Percentiles rank a stretch among this genome's conserved stretches.
phyloP scores from a whole-genome alignment of 2,113 vertebrate genomes.

The Cyprinodon brontotheroides region DNA sequence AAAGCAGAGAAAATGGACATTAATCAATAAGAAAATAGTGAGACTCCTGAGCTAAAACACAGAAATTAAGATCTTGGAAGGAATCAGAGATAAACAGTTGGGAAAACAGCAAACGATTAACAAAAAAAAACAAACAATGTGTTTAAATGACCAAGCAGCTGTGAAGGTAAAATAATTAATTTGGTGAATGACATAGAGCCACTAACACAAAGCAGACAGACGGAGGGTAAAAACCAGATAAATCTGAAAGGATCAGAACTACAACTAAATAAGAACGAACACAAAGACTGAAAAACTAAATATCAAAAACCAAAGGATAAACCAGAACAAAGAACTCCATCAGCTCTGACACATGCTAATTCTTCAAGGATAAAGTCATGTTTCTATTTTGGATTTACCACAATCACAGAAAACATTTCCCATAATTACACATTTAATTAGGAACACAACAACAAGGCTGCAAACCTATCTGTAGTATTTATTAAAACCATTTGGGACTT shows the following conservation, averaged over 20 bases:
- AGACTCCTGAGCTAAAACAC: too few relatives aligned
- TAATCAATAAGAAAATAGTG: too few relatives aligned
- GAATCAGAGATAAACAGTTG: too few relatives aligned
- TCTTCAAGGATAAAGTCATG: background rate
- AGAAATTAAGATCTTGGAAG: too few relatives aligned
- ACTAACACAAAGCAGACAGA: background rate
- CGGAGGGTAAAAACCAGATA: background rate
- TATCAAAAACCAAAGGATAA: background rate
- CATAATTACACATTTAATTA: slow-evolving; percentile 5
- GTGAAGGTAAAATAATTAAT: too few relatives aligned
- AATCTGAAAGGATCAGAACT: background rate
- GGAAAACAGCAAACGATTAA: too few relatives aligned
- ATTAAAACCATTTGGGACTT: background rate
- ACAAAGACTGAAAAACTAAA: background rate
- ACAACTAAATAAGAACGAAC: background rate
- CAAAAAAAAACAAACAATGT: too few relatives aligned
- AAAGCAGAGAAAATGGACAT: too few relatives aligned
- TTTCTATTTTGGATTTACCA: background rate
- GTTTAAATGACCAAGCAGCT: too few relatives aligned
- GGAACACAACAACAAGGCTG: background rate
- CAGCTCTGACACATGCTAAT: background rate
- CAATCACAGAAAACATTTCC: background rate
- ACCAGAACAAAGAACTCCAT: background rate
- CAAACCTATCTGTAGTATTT: background rate
- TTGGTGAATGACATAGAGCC: background rate